Evolutionary conservation across 1,140 invertebrate species (phyloP).

Genomic region (Ctenoplectra terminalis): DNA sequence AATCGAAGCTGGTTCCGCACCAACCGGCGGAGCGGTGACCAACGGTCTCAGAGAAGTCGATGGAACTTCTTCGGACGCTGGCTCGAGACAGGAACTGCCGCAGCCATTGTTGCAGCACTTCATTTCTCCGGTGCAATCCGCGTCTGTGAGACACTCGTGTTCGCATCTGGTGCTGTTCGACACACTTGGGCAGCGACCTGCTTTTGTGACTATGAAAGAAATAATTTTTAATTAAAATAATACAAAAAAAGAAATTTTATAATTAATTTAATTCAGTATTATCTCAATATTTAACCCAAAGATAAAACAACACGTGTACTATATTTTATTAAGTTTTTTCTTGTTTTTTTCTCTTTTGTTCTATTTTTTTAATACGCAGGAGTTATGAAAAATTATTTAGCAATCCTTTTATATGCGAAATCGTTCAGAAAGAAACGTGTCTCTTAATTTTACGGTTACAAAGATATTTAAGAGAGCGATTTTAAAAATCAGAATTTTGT

Average conservation of each 20-base stretch:
- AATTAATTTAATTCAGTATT: too few relatives aligned
- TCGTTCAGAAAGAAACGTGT: too few relatives aligned
- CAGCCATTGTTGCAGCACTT: conserved; percentile 94
- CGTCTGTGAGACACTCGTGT: conserved; percentile 90
- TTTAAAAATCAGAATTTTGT: neutral
- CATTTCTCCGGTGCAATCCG: conserved; percentile 89
- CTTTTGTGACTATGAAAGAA: conserved; percentile 85
- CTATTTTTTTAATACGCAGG: too few relatives aligned
- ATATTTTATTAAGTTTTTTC: too few relatives aligned
- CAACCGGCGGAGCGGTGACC: conserved; percentile 70
- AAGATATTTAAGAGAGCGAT: too few relatives aligned
- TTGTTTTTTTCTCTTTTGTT: too few relatives aligned
- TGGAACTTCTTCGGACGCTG: conserved; percentile 76
- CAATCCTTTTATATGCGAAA: too few relatives aligned
- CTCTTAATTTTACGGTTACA: too few relatives aligned
- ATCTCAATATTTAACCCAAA: too few relatives aligned
- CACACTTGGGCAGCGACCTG: conserved; percentile 88
- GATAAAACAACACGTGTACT: too few relatives aligned
- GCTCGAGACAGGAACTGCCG: conserved; percentile 87
- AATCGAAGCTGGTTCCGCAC: conserved; percentile 76
- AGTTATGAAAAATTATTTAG: too few relatives aligned
- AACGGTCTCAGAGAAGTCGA: conserved; percentile 64
- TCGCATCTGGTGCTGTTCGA: conserved; percentile 84
- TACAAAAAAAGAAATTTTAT: too few relatives aligned
- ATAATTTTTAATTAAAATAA: neutral